phyloP scores from a whole-genome alignment of 2,797 vertebrate species.

The Limosa lapponica region DNA sequence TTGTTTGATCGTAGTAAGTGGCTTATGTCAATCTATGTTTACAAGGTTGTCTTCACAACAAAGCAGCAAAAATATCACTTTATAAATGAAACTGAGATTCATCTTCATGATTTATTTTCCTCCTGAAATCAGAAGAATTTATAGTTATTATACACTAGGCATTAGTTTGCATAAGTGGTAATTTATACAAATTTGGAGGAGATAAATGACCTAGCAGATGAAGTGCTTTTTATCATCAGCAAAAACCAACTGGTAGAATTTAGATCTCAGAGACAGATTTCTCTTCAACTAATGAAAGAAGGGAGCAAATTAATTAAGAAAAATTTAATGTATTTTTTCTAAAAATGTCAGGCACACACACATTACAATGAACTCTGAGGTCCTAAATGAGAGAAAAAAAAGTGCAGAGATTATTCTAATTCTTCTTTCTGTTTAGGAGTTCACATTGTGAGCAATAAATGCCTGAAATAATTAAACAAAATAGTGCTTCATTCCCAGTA shows the following conservation, averaged over 20 bases:
- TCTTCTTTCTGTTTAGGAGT: neutral
- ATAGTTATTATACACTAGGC: neutral
- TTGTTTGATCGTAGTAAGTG: neutral
- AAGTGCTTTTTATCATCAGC: conserved; percentile 5
- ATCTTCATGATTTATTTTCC: neutral
- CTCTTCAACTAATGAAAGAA: neutral
- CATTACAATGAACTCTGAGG: neutral
- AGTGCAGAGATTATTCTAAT: neutral
- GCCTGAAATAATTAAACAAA: conserved; percentile 24
- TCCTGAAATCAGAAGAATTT: neutral
- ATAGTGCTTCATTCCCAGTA: neutral
- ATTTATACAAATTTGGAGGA: neutral
- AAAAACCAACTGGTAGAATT: neutral
- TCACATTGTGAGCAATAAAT: neutral
- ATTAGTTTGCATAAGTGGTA: neutral
- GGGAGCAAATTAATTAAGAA: neutral
- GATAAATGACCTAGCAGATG: neutral
- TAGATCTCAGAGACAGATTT: neutral
- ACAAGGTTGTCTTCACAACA: neutral
- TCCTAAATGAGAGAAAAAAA: neutral
- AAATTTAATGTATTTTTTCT: neutral
- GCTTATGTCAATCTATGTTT: neutral
- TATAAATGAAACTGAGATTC: neutral
- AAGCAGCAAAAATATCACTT: neutral
- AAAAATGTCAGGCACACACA: neutral